Evolutionary conservation across 2,113 vertebrate genomes (phyloP).

Genomic region (Gymnocephalus cernua): DNA sequence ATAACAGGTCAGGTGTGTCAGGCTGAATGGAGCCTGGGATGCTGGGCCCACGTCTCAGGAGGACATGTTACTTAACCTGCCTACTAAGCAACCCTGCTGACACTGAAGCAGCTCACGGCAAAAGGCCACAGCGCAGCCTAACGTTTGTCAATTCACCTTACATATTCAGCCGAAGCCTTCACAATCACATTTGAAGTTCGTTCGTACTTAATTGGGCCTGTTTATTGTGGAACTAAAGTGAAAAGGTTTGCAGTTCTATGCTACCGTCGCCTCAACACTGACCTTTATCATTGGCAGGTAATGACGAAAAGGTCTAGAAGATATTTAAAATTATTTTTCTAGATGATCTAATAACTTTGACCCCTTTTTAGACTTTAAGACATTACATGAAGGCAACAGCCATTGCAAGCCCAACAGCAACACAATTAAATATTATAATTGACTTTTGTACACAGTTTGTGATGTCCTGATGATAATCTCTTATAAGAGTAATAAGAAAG

Average conservation of each 20-base stretch:
- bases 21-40: conserved; percentile 13
- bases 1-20: conserved; percentile 50
- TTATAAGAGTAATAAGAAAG: too few species aligned
- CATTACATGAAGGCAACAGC: too few species aligned
- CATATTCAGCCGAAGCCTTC: not conserved
- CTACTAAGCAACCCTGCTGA: conserved; percentile 30
- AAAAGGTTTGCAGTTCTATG: not conserved
- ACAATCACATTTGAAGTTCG: not conserved
- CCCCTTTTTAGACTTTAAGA: too few species aligned
- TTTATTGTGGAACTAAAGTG: not conserved
- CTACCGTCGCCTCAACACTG: not conserved
- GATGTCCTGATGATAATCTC: too few species aligned
- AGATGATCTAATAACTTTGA: not conserved
- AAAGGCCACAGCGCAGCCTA: not conserved
- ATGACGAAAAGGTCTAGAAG: not conserved
- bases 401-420: too few species aligned
- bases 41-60: conserved; percentile 13
- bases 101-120: not conserved
- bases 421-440: too few species aligned
- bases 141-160: not conserved
- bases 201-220: not conserved
- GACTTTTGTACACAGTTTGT: too few species aligned
- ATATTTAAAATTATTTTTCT: not conserved
- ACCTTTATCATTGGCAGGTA: not conserved
- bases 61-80: conserved; percentile 50